phyloP scores from a whole-genome alignment of 2,797 vertebrate species.

The Artibeus lituratus region DNA sequence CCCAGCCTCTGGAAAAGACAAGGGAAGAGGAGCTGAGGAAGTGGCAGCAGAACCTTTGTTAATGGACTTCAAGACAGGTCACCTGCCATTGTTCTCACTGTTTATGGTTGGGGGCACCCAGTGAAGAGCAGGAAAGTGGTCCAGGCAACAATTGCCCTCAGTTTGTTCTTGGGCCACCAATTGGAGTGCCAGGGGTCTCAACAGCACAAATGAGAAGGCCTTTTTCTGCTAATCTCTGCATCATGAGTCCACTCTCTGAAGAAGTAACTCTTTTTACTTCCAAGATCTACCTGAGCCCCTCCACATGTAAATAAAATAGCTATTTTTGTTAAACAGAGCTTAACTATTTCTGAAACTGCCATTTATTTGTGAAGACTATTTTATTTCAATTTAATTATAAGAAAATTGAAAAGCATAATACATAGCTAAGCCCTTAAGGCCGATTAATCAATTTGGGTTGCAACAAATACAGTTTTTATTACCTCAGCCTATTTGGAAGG shows the following conservation, averaged over 20 bases:
- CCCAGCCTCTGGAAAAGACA: constrained; percentile 24
- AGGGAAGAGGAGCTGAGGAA: background rate
- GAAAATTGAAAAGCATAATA: constrained; percentile 86
- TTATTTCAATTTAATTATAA: constrained; percentile 87
- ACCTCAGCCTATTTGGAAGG: constrained; percentile 84
- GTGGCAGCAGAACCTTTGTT: background rate
- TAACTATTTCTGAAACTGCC: constrained; percentile 82
- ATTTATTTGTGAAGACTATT: constrained; percentile 85
- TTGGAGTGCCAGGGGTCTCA: fast-evolving
- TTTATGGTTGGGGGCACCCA: too few species aligned
- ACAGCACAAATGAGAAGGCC: background rate
- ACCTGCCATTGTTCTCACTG: fast-evolving
- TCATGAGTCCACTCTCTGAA: background rate
- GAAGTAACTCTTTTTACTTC: constrained; percentile 26
- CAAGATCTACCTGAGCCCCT: constrained; percentile 50
- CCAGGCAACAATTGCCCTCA: too few species aligned
- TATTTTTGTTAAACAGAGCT: constrained; percentile 84
- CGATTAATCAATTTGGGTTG: constrained; percentile 87
- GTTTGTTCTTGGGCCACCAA: background rate
- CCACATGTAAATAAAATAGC: constrained; percentile 74
- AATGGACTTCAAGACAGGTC: constrained; percentile 1
- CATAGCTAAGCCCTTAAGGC: constrained; percentile 86
- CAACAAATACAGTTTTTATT: constrained; percentile 89
- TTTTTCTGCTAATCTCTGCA: background rate
- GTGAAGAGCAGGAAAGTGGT: background rate